Conservation (phyloP, 2,797 vertebrate species). For the Podarcis siculus region DNA sequence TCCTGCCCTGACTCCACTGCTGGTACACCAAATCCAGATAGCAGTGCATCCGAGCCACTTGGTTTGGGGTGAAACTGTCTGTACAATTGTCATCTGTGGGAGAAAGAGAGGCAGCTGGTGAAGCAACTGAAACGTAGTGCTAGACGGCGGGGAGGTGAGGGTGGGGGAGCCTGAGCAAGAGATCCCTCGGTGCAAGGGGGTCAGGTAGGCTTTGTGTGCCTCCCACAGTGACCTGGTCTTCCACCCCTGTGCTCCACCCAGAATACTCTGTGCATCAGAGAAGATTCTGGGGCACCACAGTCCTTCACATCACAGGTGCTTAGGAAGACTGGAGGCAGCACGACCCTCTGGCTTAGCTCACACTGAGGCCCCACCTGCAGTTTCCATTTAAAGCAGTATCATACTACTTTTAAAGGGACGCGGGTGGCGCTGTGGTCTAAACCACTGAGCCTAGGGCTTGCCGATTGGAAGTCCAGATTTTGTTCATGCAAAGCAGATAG, state of each 20-base stretch:
- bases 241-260: background rate
- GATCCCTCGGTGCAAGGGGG: background rate
- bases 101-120: conserved; percentile 5
- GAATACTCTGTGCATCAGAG: background rate
- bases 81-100: conserved; percentile 93
- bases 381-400: no score
- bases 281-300: background rate
- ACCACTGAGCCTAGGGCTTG: no score
- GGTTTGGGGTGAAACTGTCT: conserved; percentile 94
- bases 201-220: background rate
- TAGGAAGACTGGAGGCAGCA: background rate
- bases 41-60: conserved; percentile 97
- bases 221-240: no score
- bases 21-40: conserved; percentile 95
- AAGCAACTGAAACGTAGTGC: background rate
- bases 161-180: background rate
- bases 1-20: conserved; percentile 85
- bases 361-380: background rate
- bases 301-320: background rate
- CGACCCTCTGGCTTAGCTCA: background rate
- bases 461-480: no score
- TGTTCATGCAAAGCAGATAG: no score
- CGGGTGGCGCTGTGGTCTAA: no score
- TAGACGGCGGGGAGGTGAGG: no score
- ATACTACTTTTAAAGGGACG: no score